phyloP scores from a whole-genome alignment of 2,113 vertebrate species.

The Pyrgilauda ruficollis region DNA sequence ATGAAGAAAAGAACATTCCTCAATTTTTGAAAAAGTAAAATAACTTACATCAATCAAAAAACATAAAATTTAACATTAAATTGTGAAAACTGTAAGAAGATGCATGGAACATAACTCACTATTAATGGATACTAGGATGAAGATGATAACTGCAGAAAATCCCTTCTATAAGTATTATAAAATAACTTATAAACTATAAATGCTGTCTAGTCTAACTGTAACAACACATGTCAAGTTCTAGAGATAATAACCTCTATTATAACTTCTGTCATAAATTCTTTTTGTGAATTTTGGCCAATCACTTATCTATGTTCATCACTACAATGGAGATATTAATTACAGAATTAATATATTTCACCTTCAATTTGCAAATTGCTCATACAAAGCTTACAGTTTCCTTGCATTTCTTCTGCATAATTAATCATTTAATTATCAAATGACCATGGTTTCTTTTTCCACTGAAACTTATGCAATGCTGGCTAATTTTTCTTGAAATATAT shows the following conservation, averaged over 20 bases:
- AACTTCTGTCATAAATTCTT: neutral
- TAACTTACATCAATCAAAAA: neutral
- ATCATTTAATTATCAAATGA: neutral
- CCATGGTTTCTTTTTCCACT: neutral
- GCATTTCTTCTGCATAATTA: constrained; percentile 23
- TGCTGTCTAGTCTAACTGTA: neutral
- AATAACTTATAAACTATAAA: neutral
- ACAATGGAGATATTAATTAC: neutral
- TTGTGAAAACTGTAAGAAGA: neutral
- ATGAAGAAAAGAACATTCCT: neutral
- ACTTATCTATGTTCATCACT: neutral
- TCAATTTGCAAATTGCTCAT: neutral
- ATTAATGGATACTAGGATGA: neutral
- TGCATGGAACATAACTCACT: neutral
- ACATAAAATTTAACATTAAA: neutral
- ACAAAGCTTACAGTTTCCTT: neutral
- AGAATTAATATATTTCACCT: neutral
- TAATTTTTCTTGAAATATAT: neutral
- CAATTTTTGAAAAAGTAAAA: neutral
- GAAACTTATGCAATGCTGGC: neutral
- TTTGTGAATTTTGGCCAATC: neutral
- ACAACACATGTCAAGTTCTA: neutral
- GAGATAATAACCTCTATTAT: neutral
- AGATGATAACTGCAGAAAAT: neutral
- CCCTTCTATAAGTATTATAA: neutral